Percentiles rank a stretch among this genome's conserved stretches.
phyloP scores from a whole-genome alignment of 2,797 vertebrate species.

The Otolemur crassicaudatus region DNA sequence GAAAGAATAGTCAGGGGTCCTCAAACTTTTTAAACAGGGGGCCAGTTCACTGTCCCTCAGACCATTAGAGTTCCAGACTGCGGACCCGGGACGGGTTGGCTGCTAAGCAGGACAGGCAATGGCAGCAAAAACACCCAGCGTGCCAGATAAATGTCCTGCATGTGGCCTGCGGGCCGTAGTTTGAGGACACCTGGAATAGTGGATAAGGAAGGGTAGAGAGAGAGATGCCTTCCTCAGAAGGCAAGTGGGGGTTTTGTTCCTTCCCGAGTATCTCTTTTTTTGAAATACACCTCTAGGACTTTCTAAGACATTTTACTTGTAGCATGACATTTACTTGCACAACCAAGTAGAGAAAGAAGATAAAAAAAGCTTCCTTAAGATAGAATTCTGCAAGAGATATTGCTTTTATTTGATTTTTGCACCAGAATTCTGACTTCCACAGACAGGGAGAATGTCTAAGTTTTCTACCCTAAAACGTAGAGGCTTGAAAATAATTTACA shows the following conservation, averaged over 20 bases:
- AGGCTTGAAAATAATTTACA: neutral
- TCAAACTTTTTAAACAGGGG: no score
- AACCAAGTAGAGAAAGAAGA: neutral
- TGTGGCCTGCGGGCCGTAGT: no score
- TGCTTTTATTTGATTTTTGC: neutral
- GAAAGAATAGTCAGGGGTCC: neutral
- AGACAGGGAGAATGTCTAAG: neutral
- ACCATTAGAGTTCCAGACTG: no score
- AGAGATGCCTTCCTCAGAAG: neutral
- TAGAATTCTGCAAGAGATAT: neutral
- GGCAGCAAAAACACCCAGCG: no score
- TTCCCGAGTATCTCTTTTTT: neutral
- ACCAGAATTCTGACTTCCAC: neutral
- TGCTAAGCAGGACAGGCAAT: no score
- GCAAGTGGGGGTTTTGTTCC: neutral
- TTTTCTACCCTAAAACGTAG: neutral
- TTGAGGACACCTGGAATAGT: neutral
- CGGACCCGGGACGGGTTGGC: no score
- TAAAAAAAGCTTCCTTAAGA: neutral
- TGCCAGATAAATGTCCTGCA: no score
- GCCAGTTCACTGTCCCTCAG: no score
- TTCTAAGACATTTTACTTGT: neutral
- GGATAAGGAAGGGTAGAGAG: neutral
- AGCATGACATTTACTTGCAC: neutral
- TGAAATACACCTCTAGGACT: neutral